phyloP scores from a whole-genome alignment of 2,113 vertebrate species.

The Pelusios castaneus region DNA sequence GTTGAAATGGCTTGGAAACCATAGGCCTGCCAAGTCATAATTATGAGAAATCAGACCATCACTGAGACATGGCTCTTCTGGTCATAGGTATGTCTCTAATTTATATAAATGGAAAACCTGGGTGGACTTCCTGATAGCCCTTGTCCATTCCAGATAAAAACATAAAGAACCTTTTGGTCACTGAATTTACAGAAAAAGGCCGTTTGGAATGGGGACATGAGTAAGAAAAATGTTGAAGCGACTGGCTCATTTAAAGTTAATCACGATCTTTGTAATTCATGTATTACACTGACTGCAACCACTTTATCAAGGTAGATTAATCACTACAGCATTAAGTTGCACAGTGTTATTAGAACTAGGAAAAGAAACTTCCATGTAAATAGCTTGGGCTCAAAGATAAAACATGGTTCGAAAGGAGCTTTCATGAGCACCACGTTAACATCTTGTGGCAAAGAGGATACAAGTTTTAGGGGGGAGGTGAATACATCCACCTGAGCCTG shows the following conservation, averaged over 20 bases:
- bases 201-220: neutral
- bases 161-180: neutral
- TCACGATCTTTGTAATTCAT: neutral
- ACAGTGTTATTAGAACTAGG: neutral
- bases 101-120: neutral
- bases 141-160: neutral
- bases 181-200: neutral
- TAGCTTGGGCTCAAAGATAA: neutral
- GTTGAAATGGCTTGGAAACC: neutral
- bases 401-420: neutral
- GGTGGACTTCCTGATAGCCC: neutral
- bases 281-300: neutral
- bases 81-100: neutral
- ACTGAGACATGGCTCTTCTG: neutral
- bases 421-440: neutral
- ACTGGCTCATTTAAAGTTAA: neutral
- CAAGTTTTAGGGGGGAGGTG: fast-evolving
- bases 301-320: neutral
- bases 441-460: neutral
- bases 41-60: neutral
- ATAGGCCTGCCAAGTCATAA: neutral
- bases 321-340: neutral
- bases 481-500: neutral
- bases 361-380: neutral
- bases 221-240: neutral